These are phyloP conservation scores for Caenorhabditis sp. DNA, from an alignment of 2,888 invertebrate species.

Conservation along the genomic window DNA sequence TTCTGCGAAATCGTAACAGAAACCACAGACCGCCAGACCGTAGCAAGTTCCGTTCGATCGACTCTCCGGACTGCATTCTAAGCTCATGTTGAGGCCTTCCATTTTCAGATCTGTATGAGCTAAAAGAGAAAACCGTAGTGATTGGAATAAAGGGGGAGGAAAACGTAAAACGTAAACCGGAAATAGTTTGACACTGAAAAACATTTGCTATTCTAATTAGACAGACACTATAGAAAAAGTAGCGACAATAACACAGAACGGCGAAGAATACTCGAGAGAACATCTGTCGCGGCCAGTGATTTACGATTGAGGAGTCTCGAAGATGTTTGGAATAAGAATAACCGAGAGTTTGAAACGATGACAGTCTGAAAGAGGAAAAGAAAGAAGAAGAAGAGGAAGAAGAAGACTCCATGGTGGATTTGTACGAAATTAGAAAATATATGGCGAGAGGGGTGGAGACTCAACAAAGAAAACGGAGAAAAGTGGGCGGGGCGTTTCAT, in stretches of 20 bases:
- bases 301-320: not conserved
- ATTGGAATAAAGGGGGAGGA: not conserved
- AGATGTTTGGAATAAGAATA: slow-evolving; percentile 1
- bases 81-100: slow-evolving; percentile 36
- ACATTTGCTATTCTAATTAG: too few species aligned
- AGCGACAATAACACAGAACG: not conserved
- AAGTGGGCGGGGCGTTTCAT: slow-evolving; percentile 28
- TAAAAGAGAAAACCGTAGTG: too few species aligned
- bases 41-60: slow-evolving; percentile 63
- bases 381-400: not conserved
- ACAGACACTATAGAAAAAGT: not conserved
- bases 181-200: too few species aligned
- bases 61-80: slow-evolving; percentile 52
- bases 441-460: slow-evolving; percentile 25
- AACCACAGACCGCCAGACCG: slow-evolving; percentile 72
- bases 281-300: not conserved
- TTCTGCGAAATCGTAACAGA: slow-evolving; percentile 72
- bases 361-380: not conserved
- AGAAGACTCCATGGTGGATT: slow-evolving; percentile 20
- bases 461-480: slow-evolving; percentile 5
- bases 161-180: not conserved
- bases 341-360: not conserved
- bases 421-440: slow-evolving; percentile 52
- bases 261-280: slow-evolving; percentile 9
- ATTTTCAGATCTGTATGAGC: too few species aligned